These are phyloP conservation scores for Nomada hirtipes DNA, from an alignment of 2,888 invertebrate species.

Conservation along the genomic window DNA sequence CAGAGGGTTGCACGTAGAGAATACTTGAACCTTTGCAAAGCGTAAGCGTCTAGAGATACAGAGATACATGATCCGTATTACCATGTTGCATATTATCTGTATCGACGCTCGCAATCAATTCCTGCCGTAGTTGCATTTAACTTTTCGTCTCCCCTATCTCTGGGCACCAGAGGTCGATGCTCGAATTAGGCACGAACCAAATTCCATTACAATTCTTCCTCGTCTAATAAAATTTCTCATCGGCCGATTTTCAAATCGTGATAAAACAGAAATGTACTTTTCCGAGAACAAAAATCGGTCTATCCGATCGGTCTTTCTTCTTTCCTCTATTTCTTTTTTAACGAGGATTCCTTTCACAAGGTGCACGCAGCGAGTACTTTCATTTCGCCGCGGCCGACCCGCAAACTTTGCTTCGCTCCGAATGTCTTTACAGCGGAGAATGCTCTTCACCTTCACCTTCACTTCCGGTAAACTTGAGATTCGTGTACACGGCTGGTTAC, in stretches of 20 bases:
- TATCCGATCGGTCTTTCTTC: slow-evolving; percentile 39
- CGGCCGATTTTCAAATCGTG: not conserved
- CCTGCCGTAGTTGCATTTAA: too few species aligned
- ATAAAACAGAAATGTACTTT: slow-evolving; percentile 30
- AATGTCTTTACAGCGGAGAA: slow-evolving; percentile 21
- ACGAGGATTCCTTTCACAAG: slow-evolving; percentile 62
- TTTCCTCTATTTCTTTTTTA: slow-evolving; percentile 5
- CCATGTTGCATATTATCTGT: too few species aligned
- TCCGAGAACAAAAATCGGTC: slow-evolving; percentile 42
- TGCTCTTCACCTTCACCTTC: slow-evolving; percentile 61
- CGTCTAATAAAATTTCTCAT: not conserved
- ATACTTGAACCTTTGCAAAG: too few species aligned
- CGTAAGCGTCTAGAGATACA: too few species aligned
- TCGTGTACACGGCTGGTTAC: slow-evolving; percentile 18
- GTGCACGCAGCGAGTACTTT: slow-evolving; percentile 59
- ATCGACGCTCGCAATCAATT: too few species aligned
- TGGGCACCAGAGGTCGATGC: too few species aligned
- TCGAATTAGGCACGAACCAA: too few species aligned
- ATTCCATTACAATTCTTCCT: too few species aligned
- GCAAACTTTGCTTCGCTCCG: slow-evolving; percentile 61
- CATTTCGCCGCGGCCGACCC: slow-evolving; percentile 49
- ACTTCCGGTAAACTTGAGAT: slow-evolving; percentile 64
- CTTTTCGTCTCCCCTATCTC: too few species aligned
- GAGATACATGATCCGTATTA: too few species aligned
- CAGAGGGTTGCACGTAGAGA: too few species aligned